These are phyloP conservation scores for Oreortyx pictus DNA, from an alignment of 2,797 vertebrate genomes.

Conservation along the genomic window DNA sequence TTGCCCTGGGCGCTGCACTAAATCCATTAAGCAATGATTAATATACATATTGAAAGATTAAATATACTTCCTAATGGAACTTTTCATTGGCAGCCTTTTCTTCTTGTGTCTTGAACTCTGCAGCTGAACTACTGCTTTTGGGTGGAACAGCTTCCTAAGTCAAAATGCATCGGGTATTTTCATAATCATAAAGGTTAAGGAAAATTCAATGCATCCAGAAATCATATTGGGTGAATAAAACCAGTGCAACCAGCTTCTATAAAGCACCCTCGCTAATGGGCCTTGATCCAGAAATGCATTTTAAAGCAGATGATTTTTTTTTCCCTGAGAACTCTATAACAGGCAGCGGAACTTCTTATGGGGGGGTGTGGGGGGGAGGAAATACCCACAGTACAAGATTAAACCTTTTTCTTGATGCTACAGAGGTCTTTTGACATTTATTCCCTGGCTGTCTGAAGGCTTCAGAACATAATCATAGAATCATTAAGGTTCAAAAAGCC, in stretches of 20 bases:
- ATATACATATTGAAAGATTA: slow-evolving; percentile 28
- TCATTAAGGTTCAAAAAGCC: no score
- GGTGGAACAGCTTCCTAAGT: background rate
- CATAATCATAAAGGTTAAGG: background rate
- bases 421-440: background rate
- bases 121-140: background rate
- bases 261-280: background rate
- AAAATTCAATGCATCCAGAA: background rate
- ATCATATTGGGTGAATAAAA: background rate
- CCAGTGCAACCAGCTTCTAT: background rate
- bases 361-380: background rate
- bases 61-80: slow-evolving; percentile 37
- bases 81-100: slow-evolving; percentile 2
- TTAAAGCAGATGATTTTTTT: background rate
- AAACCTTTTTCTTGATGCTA: background rate
- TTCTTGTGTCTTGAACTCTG: background rate
- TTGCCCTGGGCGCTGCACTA: background rate
- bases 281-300: background rate
- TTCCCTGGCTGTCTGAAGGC: background rate
- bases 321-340: background rate
- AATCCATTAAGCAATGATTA: slow-evolving; percentile 1
- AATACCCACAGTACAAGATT: background rate
- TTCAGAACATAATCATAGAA: background rate
- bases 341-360: background rate
- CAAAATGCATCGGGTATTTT: background rate